Evolutionary conservation across 2,888 invertebrate genomes (phyloP).

Genomic region (Pristionchus maxplancki): DNA sequence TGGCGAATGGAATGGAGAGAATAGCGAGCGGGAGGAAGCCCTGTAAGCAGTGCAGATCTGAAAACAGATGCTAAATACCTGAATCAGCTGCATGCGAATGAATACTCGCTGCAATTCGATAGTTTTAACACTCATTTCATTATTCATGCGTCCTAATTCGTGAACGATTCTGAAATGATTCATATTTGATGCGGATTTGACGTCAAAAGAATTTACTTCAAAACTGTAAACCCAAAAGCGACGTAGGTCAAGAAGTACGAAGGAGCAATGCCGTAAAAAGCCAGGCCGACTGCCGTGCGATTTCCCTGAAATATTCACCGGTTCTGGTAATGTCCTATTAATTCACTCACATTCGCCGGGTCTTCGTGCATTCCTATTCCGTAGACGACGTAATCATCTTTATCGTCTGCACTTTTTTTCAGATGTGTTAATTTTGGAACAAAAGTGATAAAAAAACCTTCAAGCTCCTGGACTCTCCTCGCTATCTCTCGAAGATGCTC

Average conservation of each 20-base stretch:
- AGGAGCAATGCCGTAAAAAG: constrained; percentile 2
- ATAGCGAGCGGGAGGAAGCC: background rate
- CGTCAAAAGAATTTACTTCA: background rate
- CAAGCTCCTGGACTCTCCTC: background rate
- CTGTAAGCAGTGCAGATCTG: background rate
- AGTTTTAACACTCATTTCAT: background rate
- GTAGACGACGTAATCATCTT: no score
- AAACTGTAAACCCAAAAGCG: background rate
- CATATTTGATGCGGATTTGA: no score
- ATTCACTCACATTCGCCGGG: background rate
- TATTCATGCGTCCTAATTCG: background rate
- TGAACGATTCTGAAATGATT: background rate
- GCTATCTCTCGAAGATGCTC: background rate
- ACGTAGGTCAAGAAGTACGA: background rate
- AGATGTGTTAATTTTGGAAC: background rate
- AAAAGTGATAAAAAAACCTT: background rate
- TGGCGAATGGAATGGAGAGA: background rate
- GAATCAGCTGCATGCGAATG: constrained; percentile 15
- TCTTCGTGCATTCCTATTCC: background rate
- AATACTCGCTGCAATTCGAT: background rate
- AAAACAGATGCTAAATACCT: background rate
- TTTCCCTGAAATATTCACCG: background rate
- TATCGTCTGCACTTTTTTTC: background rate
- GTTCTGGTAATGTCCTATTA: no score
- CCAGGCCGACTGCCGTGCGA: background rate